Conservation (phyloP, 1,140 invertebrate species). For the Pollicipes pollicipes region DNA sequence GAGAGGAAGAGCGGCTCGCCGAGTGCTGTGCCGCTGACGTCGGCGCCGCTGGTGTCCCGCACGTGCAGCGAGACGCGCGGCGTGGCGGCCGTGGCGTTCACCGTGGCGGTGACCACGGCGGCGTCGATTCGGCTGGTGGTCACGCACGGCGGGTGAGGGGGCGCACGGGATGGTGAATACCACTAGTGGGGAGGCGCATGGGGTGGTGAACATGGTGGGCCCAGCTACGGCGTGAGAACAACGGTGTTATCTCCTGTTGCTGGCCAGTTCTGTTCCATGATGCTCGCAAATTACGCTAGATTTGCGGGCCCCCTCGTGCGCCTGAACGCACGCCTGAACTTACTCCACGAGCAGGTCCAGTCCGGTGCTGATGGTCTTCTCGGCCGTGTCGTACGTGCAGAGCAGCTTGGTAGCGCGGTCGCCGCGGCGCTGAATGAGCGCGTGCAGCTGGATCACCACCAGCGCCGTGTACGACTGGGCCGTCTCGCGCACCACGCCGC, state of each 20-base stretch:
- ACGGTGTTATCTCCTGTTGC: not conserved
- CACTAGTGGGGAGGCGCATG: not conserved
- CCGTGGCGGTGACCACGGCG: conserved; percentile 22
- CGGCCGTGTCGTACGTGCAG: conserved; percentile 30
- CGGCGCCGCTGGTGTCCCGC: conserved; percentile 23
- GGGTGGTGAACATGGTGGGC: conserved; percentile 4
- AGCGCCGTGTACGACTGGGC: conserved; percentile 27
- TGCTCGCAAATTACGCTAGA: not conserved
- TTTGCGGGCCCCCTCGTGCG: not conserved
- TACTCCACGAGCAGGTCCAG: conserved; percentile 24
- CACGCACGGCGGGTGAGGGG: conserved; percentile 2
- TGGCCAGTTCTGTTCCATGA: not conserved
- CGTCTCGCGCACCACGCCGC: conserved; percentile 22
- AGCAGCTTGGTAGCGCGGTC: conserved; percentile 37
- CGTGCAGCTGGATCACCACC: conserved; percentile 40
- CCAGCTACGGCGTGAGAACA: not conserved
- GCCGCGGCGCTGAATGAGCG: conserved; percentile 37
- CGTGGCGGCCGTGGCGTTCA: conserved; percentile 27
- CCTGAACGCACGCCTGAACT: conserved; percentile 14
- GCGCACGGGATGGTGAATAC: too few species aligned
- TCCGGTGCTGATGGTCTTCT: conserved; percentile 27
- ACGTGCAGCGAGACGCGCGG: conserved; percentile 27
- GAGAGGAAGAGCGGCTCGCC: conserved; percentile 26
- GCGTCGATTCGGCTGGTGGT: conserved; percentile 10
- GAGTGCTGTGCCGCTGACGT: conserved; percentile 25